These are phyloP conservation scores for Beaufortia kweichowensis DNA, from an alignment of 2,113 vertebrate genomes.

Conservation along the genomic window DNA sequence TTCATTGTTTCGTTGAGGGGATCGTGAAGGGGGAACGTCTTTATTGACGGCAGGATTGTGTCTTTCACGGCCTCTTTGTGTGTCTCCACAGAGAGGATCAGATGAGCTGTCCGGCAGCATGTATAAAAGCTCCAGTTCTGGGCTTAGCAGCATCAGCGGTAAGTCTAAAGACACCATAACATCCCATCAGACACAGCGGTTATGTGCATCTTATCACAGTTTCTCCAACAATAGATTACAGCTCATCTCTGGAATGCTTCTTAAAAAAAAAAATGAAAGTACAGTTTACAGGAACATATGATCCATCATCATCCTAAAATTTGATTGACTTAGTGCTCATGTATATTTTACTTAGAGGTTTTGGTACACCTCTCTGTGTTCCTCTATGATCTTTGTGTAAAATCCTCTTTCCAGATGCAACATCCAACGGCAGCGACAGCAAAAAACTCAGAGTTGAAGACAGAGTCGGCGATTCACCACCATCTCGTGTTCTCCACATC, in stretches of 20 bases:
- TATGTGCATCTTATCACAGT: conserved; percentile 51
- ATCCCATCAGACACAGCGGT: background rate
- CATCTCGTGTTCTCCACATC: conserved; percentile 97
- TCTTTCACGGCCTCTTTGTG: conserved; percentile 30
- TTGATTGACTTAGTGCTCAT: background rate
- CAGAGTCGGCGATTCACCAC: conserved; percentile 83
- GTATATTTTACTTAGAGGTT: background rate
- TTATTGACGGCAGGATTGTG: conserved; percentile 30
- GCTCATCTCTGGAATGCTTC: too few species aligned
- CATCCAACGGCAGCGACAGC: conserved; percentile 95
- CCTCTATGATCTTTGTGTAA: too few species aligned
- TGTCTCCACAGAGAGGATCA: conserved; percentile 87
- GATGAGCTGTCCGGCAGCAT: conserved; percentile 93
- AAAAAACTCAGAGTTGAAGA: conserved; percentile 95
- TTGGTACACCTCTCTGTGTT: background rate
- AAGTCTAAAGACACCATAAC: conserved; percentile 65
- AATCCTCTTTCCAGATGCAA: conserved; percentile 66
- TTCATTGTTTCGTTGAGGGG: conserved; percentile 58
- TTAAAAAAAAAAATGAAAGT: too few species aligned
- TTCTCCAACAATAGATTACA: conserved; percentile 28
- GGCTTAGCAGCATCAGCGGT: conserved; percentile 94
- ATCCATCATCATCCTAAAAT: too few species aligned
- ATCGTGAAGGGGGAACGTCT: conserved; percentile 49
- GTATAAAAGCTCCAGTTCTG: conserved; percentile 94
- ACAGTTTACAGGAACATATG: too few species aligned